phyloP scores from a whole-genome alignment of 1,140 invertebrate species.

The Ostrea edulis region DNA sequence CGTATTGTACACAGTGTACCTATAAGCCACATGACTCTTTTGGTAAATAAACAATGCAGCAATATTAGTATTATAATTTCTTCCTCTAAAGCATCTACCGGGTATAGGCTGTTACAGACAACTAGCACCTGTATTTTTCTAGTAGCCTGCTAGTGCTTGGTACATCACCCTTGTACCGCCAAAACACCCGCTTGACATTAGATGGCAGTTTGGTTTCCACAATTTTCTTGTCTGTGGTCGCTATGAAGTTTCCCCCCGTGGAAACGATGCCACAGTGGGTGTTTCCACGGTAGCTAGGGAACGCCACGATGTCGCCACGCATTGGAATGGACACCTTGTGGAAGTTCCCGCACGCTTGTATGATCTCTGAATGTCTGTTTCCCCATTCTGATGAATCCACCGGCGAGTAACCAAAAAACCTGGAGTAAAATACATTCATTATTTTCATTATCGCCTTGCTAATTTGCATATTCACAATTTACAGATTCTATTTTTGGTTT shows the following conservation, averaged over 20 bases:
- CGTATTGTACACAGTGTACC: too few species aligned
- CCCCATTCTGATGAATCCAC: slow-evolving; percentile 31
- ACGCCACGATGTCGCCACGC: slow-evolving; percentile 33
- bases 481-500: too few species aligned
- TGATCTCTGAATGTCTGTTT: slow-evolving; percentile 18
- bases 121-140: neutral
- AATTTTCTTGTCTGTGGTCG: slow-evolving; percentile 17
- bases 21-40: too few species aligned
- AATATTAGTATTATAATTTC: too few species aligned
- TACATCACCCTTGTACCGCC: slow-evolving; percentile 13
- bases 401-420: slow-evolving; percentile 26
- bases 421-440: neutral
- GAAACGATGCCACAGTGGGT: slow-evolving; percentile 31
- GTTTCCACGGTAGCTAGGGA: neutral
- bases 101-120: too few species aligned
- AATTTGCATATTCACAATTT: too few species aligned
- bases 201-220: slow-evolving; percentile 34
- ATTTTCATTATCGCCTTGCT: neutral
- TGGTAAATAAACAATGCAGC: too few species aligned
- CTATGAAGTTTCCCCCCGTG: neutral
- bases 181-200: slow-evolving; percentile 11
- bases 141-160: neutral
- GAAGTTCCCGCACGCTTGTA: neutral
- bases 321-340: slow-evolving; percentile 35
- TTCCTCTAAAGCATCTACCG: too few species aligned